Conservation (phyloP, 2,888 invertebrate genomes). For the Acanthosoma haemorrhoidale region DNA sequence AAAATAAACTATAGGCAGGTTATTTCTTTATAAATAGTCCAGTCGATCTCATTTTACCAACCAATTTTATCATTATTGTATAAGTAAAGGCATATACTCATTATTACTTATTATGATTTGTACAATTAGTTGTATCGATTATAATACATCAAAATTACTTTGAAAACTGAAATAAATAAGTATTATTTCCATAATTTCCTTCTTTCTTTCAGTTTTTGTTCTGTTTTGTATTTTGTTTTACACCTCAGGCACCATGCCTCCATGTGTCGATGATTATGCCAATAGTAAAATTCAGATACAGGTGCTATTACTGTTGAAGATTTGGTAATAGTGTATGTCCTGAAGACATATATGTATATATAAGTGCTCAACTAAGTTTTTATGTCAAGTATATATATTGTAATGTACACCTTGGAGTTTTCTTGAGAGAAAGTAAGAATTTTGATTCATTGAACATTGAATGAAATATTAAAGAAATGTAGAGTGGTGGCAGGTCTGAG, state of each 20-base stretch:
- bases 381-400: too few species aligned
- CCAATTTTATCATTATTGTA: too few species aligned
- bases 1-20: too few species aligned
- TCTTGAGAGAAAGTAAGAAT: too few species aligned
- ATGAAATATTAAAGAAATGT: too few species aligned
- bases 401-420: too few species aligned
- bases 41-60: too few species aligned
- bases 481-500: too few species aligned
- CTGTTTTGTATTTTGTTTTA: background rate
- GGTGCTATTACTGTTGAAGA: slow-evolving; percentile 22
- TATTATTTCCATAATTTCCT: background rate
- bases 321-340: slow-evolving; percentile 16
- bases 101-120: background rate
- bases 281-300: slow-evolving; percentile 19
- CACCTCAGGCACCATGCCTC: background rate
- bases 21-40: too few species aligned
- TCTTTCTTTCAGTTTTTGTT: background rate
- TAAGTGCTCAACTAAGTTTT: too few species aligned
- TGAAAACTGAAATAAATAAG: background rate
- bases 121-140: background rate
- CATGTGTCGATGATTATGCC: background rate
- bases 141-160: background rate
- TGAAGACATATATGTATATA: background rate
- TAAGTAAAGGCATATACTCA: background rate
- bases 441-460: too few species aligned